A percentile compares a stretch with the other conserved stretches of the same genome.
Evolutionary conservation across 2,888 invertebrate species (phyloP).

Genomic region (Cheilosia variabilis): DNA sequence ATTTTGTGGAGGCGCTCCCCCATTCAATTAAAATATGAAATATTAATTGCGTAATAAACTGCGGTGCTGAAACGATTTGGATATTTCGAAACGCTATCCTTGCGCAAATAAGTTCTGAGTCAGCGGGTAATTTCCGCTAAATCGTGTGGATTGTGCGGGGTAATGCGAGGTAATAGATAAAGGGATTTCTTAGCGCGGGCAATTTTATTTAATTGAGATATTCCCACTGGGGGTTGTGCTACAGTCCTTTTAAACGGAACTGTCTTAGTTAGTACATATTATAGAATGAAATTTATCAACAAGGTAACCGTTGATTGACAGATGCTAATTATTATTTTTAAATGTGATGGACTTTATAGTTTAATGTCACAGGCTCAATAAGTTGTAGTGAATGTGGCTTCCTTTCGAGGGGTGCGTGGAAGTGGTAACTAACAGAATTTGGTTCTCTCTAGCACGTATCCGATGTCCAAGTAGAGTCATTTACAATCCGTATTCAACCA

Average conservation of each 20-base stretch:
- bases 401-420: no score
- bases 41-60: conserved; percentile 62
- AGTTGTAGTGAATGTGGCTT: no score
- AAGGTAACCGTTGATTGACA: no score
- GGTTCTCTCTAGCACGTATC: no score
- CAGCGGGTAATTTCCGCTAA: conserved; percentile 34
- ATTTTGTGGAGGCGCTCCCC: conserved; percentile 1
- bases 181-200: conserved; percentile 16
- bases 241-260: not conserved
- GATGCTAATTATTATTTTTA: no score
- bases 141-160: conserved; percentile 27
- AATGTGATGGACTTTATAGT: no score
- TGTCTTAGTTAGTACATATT: not conserved
- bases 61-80: conserved; percentile 41
- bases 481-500: no score
- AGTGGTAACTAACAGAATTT: no score
- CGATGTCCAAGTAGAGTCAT: no score
- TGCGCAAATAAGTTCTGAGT: conserved; percentile 29
- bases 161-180: conserved; percentile 31
- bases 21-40: conserved; percentile 61
- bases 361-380: no score
- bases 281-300: no score
- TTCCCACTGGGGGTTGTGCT: not conserved
- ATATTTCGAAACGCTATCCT: conserved; percentile 14
- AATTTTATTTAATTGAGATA: conserved; percentile 13